Base-by-base conservation (phyloP, 2,113 vertebrate genomes). In the Saccopteryx leptura region DNA sequence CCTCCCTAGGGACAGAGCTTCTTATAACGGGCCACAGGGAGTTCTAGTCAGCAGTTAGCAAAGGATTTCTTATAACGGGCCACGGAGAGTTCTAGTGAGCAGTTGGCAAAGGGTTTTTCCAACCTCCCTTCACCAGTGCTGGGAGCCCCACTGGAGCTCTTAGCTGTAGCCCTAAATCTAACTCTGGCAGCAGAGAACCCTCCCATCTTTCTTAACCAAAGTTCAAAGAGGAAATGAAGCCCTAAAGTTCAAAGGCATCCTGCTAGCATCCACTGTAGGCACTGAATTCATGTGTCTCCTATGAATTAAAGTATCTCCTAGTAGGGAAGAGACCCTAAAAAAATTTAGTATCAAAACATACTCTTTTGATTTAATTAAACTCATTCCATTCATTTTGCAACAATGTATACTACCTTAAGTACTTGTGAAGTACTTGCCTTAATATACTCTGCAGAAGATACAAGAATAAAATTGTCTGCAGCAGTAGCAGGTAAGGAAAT, bases 171-270 rank as follows among this genome's bases (percentile, higher is more conserved):
- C 79, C 65, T 63, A n/a, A 61, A 66, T 66, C 71, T 60, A 92
- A 75, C 54, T 46, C 58, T 18, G 5, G 63, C 23, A 79, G 28
- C 69, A 52, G 0, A 96, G 52, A 88, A 83, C 18, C 33, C n/a
- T 52, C 18, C 14, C 18, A 11, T 52, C 48, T n/a, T 78, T 91
- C 60, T 74, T 31, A 68, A 66, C 33, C 24, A 50, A 71, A 15
- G 9, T 68, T 89, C 50, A 74, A 68, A 90, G 60, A 86, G n/a
- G 88, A 93, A 90, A 68, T n/a, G 52, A 90, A 79, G 61, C 71
- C 61, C 69, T 63, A 88, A 50, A 28, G 69, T n/a, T 6, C 11
- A 33, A 79, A 79, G 48, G 23, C 17, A 65, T 65, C 56, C 56
- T 6, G 5, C 12, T 24, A 79, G 85, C 10, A 46, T 46, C 52